Evolutionary conservation across 2,888 invertebrate genomes (phyloP).

Genomic region (Myathropa florea): DNA sequence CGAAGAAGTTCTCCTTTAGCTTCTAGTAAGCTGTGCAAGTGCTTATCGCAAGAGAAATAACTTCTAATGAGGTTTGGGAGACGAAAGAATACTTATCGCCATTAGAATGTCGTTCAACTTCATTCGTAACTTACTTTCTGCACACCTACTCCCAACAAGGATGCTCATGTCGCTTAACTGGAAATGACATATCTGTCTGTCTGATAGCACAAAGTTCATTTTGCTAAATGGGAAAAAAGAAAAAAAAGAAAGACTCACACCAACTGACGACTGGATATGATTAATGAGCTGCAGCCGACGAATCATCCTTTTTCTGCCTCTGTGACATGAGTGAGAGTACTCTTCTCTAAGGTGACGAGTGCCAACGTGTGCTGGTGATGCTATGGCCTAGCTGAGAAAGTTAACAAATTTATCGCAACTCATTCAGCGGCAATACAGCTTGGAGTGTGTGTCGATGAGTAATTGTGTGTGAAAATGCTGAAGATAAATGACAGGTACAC

Average conservation of each 20-base stretch:
- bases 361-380: slow-evolving; percentile 2
- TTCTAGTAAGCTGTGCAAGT: no score
- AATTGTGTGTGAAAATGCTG: slow-evolving; percentile 54
- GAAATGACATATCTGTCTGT: not conserved
- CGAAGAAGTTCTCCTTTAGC: no score
- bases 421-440: slow-evolving; percentile 54
- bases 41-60: not conserved
- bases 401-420: slow-evolving; percentile 62
- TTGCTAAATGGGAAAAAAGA: not conserved
- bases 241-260: not conserved
- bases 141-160: not conserved
- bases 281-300: slow-evolving; percentile 50
- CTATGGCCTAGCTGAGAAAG: not conserved
- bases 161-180: not conserved
- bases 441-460: slow-evolving; percentile 48
- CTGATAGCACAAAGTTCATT: not conserved
- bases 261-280: slow-evolving; percentile 41
- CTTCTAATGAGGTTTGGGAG: not conserved
- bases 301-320: not conserved
- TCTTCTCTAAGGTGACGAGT: slow-evolving; percentile 9
- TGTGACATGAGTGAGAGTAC: not conserved
- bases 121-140: not conserved
- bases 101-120: not conserved
- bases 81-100: no score
- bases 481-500: slow-evolving; percentile 43